Evolutionary conservation across 2,888 invertebrate genomes (phyloP).

Genomic region (Anthoptus insignis): DNA sequence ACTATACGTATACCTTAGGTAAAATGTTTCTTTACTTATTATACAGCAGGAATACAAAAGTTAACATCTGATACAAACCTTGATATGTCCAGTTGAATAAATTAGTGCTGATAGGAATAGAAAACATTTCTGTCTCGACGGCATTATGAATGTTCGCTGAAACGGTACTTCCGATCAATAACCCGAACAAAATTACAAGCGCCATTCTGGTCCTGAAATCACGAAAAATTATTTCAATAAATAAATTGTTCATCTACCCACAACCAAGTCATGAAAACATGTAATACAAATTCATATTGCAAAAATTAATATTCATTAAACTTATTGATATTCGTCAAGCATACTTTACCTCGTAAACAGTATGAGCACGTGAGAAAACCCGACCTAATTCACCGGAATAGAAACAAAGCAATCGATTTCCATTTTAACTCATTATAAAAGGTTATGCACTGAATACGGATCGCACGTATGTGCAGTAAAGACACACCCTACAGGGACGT

Average conservation of each 20-base stretch:
- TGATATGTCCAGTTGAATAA: slow-evolving; percentile 94
- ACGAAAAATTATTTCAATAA: slow-evolving; percentile 39
- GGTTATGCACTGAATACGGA: slow-evolving; percentile 60
- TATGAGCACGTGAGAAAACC: slow-evolving; percentile 49
- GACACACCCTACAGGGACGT: slow-evolving; percentile 50
- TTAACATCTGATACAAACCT: slow-evolving; percentile 68
- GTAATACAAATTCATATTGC: background rate
- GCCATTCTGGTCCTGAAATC: slow-evolving; percentile 53
- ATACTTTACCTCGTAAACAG: slow-evolving; percentile 38
- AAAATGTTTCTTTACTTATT: no score
- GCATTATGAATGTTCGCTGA: slow-evolving; percentile 79
- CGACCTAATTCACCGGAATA: slow-evolving; percentile 70
- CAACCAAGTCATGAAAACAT: background rate
- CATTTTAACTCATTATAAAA: slow-evolving; percentile 66
- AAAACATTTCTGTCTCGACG: slow-evolving; percentile 92
- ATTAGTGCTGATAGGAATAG: slow-evolving; percentile 91
- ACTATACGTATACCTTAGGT: no score
- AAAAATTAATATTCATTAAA: slow-evolving; percentile 20
- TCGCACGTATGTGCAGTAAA: slow-evolving; percentile 70
- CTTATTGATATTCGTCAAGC: slow-evolving; percentile 25
- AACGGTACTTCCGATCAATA: slow-evolving; percentile 52
- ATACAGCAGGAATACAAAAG: background rate
- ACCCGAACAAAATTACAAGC: slow-evolving; percentile 48
- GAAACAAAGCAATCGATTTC: slow-evolving; percentile 75
- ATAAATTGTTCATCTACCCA: slow-evolving; percentile 19